Conservation (phyloP, 2,113 vertebrate species). For the Fulica atra region DNA sequence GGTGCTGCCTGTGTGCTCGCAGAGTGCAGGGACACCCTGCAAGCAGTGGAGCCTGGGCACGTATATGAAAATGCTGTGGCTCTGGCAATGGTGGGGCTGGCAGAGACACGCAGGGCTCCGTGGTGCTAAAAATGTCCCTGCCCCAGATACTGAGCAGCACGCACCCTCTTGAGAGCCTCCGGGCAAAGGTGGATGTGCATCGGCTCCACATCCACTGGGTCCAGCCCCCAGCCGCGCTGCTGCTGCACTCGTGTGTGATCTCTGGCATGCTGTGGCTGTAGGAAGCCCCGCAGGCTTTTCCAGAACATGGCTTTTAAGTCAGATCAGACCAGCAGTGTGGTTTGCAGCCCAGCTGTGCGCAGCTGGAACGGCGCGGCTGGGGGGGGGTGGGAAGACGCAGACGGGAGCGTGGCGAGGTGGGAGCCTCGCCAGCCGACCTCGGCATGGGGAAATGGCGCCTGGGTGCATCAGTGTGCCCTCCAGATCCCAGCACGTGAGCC, state of each 20-base stretch:
- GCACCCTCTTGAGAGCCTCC: neutral
- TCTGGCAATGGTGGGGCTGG: neutral
- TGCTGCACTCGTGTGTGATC: neutral
- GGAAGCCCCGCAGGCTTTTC: neutral
- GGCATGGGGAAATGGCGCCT: fast-evolving
- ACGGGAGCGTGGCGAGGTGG: neutral
- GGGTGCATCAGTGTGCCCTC: neutral
- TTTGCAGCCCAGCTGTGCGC: constrained; percentile 27
- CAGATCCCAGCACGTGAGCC: neutral
- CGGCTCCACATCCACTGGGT: neutral
- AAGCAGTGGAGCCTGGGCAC: neutral
- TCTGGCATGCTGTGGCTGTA: neutral
- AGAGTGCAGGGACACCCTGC: neutral
- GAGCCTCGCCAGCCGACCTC: neutral
- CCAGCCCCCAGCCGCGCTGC: neutral
- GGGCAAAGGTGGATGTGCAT: neutral
- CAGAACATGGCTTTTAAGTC: neutral
- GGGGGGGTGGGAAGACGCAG: neutral
- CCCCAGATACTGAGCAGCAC: neutral
- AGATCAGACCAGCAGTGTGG: neutral
- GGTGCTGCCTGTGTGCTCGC: neutral
- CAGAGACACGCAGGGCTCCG: neutral
- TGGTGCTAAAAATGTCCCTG: neutral
- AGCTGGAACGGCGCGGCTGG: neutral
- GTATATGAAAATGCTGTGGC: neutral